Evolutionary conservation across 1,140 invertebrate genomes (phyloP), one percentile per base, ranked within the genome.

Genomic region (Cydia pomonella): DNA sequence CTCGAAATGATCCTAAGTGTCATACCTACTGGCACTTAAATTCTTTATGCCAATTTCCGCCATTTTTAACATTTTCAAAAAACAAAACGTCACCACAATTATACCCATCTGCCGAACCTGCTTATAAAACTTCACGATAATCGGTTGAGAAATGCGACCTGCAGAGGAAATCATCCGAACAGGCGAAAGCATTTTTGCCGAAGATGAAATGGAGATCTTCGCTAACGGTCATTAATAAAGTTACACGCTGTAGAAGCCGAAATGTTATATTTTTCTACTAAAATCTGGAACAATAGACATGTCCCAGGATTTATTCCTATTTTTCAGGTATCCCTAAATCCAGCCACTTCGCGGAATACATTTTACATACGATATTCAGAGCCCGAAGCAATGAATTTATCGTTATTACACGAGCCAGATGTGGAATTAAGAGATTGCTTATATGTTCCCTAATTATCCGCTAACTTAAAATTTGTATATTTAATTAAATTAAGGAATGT

Each of bases 361-460:
- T 69, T 33, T 66, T 38, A 69, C n/a, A 69, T 38, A 16, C 64
- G 29, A 38, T 69, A 64, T 33, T 33, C 64, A 27, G 29, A 10
- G 64, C n/a, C 29, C 29, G 16, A 18, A 38, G 64, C 33, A 69
- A 69, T 69, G 64, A 69, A 33, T 38, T 69, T 69, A 69, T 69
- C 64, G 64, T 69, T 69, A 69, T 38, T 69, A 69, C n/a, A 69
- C 29, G 29, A 18, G 6, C 64, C 25, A 38, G 29, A 69, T 69
- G 64, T 69, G 64, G 64, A 69, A 69, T 69, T 69, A 69, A 69
- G 64, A 69, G 64, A 69, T 41, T 69, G 29, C 64, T 69, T 69
- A 33, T 41, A 16, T 6, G 21, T 23, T 21, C n/a, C n/a, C n/a
- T 59, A 59, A 59, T 59, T 59, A 23, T 21, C 53, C 23, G 53